Evolutionary conservation across 2,113 vertebrate species (phyloP).

Genomic region (Collichthys lucidus): DNA sequence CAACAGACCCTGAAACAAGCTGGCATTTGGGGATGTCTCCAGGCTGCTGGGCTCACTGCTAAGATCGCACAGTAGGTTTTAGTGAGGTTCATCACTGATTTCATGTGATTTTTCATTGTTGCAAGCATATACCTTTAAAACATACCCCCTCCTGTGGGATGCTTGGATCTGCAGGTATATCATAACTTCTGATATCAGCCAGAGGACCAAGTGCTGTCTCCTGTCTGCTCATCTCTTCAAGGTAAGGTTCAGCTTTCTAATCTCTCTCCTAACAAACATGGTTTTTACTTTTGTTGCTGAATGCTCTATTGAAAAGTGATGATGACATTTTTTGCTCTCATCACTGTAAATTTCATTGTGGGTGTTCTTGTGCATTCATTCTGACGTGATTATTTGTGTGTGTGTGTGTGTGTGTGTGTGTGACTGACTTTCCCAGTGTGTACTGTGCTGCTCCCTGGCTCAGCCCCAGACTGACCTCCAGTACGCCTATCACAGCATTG

Average conservation of each 20-base stretch:
- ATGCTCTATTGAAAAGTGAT: background rate
- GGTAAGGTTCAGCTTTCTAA: constrained; percentile 79
- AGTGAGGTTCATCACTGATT: background rate
- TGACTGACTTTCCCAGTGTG: constrained; percentile 80
- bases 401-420: constrained; percentile 6
- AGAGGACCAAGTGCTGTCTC: constrained; percentile 87
- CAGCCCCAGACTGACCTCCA: constrained; percentile 87
- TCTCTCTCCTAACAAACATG: background rate
- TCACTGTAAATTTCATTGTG: background rate
- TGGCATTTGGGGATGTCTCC: constrained; percentile 94
- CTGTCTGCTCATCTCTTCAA: constrained; percentile 94
- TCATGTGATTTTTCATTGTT: background rate
- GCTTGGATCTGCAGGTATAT: constrained; percentile 84
- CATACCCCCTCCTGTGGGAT: background rate
- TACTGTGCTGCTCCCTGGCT: constrained; percentile 88
- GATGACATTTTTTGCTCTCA: background rate
- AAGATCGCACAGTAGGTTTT: constrained; percentile 95
- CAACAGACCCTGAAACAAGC: constrained; percentile 86
- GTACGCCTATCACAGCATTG: constrained; percentile 86
- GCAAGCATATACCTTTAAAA: background rate
- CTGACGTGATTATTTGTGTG: constrained; percentile 14
- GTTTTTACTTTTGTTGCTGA: background rate
- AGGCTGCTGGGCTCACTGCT: constrained; percentile 90
- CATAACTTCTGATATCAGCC: constrained; percentile 81
- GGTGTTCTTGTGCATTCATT: constrained; percentile 4